These are phyloP conservation scores for Drosophila setosimentum DNA, from an alignment of 2,888 invertebrate genomes.

Conservation along the genomic window DNA sequence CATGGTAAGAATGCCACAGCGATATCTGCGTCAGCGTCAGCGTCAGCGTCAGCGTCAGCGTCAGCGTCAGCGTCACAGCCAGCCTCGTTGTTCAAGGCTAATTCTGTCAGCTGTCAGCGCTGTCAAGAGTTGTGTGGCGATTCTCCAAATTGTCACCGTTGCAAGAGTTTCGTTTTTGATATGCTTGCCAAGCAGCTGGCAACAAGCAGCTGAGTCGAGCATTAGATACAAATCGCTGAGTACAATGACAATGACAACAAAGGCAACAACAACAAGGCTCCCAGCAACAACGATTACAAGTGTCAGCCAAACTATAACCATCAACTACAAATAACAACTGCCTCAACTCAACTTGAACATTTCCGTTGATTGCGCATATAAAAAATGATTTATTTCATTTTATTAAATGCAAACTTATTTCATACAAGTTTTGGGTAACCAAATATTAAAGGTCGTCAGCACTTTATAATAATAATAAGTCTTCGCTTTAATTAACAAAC, in stretches of 20 bases:
- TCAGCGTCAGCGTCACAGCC: constrained; percentile 15
- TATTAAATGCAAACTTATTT: background rate
- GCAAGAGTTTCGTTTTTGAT: constrained; percentile 48
- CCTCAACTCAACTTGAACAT: background rate
- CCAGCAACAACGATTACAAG: background rate
- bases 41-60: constrained; percentile 23
- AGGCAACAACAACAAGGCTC: background rate
- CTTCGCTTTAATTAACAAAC: too few species aligned
- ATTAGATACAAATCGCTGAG: constrained; percentile 14
- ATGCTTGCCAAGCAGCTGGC: constrained; percentile 13
- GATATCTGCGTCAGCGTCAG: constrained; percentile 18
- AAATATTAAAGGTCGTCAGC: background rate
- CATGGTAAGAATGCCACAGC: constrained; percentile 53
- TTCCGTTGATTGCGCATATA: too few species aligned
- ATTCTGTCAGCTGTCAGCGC: constrained; percentile 81
- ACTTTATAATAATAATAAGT: too few species aligned
- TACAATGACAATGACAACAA: constrained; percentile 20
- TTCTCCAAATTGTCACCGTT: constrained; percentile 75
- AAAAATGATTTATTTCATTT: background rate
- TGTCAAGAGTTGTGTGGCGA: constrained; percentile 68
- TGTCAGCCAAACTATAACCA: constrained; percentile 31
- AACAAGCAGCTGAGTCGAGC: constrained; percentile 6
- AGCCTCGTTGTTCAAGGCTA: constrained; percentile 78
- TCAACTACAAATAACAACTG: constrained; percentile 3
- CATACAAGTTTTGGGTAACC: background rate